Evolutionary conservation across 2,888 invertebrate genomes (phyloP), one percentile per base, ranked within the genome.

Genomic region (Fragum fragum): DNA sequence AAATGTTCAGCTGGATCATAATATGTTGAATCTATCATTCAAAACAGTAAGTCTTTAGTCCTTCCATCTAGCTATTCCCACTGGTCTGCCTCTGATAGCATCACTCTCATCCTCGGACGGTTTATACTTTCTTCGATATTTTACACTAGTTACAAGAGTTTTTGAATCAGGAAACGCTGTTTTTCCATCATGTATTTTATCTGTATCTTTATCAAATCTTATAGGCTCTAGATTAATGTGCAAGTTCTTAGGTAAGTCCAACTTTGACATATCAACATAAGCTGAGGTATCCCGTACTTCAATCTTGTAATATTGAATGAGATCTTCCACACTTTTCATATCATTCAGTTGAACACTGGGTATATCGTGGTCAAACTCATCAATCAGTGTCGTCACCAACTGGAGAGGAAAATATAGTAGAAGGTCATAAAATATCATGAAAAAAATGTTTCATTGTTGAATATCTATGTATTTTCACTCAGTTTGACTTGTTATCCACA

Each of bases 101-200:
- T 66, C 23, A 9, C 42, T 42, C 18, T 39, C 63, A n/a, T 61
- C 73, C n/a, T 73, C 73, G 1, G 36, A 28, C 14, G 47, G 61
- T 70, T 87, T 88, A 68, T 98, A 98, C 94, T 97, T 98, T 91
- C 97, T 96, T 88, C 96, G 97, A 87, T 97, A 96, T 93, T 97
- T 97, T 2, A 98, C 93, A 39, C 98, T 97, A 0, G 97, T 96
- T 0, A 98, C 97, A 74, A 98, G 95, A 0, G 97, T 98, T 1
- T 98, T 97, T 91, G 97, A 97, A 91, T 96, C 96, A 0, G 98
- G 98, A 94, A 97, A 99, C 0, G 98, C 98, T 32, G 97, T 96
- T 88, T 96, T 94, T 11, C 98, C 98, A 85, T 96, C 95, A 83
- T 91, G 93, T 93, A 97, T 97, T 0, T 96, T 96, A 91, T 97